These are phyloP conservation scores for Plebejus melissa DNA, from an alignment of 2,888 invertebrate genomes.

Conservation along the genomic window DNA sequence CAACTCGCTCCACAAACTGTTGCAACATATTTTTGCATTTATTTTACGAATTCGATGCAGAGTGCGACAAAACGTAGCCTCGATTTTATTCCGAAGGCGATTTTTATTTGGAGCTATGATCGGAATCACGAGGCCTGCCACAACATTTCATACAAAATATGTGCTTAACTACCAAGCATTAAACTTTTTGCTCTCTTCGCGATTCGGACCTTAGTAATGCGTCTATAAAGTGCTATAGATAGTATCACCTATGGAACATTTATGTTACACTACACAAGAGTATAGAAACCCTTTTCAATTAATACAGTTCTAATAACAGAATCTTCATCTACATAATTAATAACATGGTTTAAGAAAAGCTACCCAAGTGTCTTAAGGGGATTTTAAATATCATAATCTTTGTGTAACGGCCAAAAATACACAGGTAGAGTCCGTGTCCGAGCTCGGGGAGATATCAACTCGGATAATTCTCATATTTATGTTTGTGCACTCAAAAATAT, in stretches of 20 bases:
- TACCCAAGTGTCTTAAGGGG: not conserved
- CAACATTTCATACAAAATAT: not conserved
- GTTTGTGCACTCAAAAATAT: conserved; percentile 75
- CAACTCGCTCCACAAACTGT: conserved; percentile 22
- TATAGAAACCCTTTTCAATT: too few relatives aligned
- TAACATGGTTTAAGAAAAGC: not conserved
- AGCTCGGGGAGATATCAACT: conserved; percentile 63
- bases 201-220: not conserved
- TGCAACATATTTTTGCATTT: conserved; percentile 12
- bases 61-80: not conserved
- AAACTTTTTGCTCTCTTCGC: too few relatives aligned
- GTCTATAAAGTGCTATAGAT: too few relatives aligned
- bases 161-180: not conserved
- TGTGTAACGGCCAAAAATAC: conserved; percentile 15
- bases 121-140: not conserved
- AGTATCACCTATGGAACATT: too few relatives aligned
- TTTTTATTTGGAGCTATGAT: not conserved
- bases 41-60: not conserved
- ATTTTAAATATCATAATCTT: not conserved
- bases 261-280: too few relatives aligned
- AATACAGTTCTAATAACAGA: not conserved
- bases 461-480: conserved; percentile 77
- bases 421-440: conserved; percentile 37
- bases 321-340: not conserved
- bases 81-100: not conserved